Evolutionary conservation across 2,888 invertebrate species (phyloP), one percentile per base, ranked within the genome.

Genomic region (Macaria liturata): DNA sequence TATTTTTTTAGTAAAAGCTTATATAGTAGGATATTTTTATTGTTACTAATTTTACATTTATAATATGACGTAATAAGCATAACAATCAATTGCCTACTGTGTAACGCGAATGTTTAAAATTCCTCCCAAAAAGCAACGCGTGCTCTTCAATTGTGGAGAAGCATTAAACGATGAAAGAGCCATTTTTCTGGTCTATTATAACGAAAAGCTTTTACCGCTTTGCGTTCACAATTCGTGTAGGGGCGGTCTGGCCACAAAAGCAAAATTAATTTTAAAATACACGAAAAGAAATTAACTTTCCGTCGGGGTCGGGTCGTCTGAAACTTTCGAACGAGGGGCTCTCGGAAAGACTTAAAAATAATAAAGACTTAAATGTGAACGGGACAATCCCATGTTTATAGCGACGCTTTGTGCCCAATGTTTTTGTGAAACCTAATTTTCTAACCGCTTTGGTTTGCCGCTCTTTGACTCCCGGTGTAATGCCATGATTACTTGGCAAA

Each of bases 221-320:
- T 76, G 72, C 75, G 80, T 80, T 83, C 77, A 83, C 82, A 83
- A 86, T 86, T 85, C 82, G 78, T 82, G 86, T 87, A 68, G 80
- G 71, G 89, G 84, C 85, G 83, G 54, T 44, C 83, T 84, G 81
- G 82, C 83, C 78, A 86, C 88, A 89, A 90, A 84, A 90, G 88
- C 83, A 80, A 89, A 90, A 91, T 90, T 89, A 89, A 90, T 88
- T 90, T 91, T 84, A 89, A 89, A 90, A 90, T 87, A 89, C 87
- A 90, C 88, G 84, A 84, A 90, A 91, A 90, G 89, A 91, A 89
- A 91, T 91, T 90, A 90, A 90, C 90, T 91, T 90, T 80, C 78
- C 75, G 75, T 71, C 78, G 75, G 77, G 75, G 79, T 78, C 78
- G 74, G 74, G 75, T 78, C 80, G 77, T 72, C 81, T 82, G 82